These are phyloP conservation scores for Drosophila lini DNA, from an alignment of 1,140 invertebrate species.

Conservation along the genomic window DNA sequence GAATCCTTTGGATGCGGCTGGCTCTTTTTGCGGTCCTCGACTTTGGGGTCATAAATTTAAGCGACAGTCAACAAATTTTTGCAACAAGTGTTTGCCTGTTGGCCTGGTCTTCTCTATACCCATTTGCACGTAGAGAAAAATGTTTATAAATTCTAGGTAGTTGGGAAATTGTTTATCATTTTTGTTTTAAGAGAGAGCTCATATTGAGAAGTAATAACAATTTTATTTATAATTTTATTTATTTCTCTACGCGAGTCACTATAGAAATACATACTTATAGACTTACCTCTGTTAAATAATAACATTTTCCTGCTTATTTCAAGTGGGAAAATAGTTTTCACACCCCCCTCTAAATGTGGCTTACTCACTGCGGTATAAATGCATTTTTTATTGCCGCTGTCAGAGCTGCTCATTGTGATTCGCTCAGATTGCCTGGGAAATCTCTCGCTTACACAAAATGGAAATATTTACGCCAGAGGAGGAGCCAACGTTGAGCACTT, in stretches of 20 bases:
- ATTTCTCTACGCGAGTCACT: too few relatives aligned
- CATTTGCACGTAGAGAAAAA: conserved; percentile 5
- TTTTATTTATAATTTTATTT: too few relatives aligned
- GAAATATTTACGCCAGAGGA: conserved; percentile 48
- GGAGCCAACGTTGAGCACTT: conserved; percentile 64
- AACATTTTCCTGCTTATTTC: background rate
- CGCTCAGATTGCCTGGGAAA: conserved; percentile 27
- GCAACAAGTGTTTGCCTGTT: conserved; percentile 80
- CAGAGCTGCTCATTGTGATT: conserved; percentile 29
- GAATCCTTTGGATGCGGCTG: conserved; percentile 29
- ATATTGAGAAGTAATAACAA: too few relatives aligned
- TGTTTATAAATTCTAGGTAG: background rate
- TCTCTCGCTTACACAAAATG: conserved; percentile 40
- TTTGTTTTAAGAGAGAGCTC: background rate
- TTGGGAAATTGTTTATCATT: background rate
- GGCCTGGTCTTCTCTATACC: conserved; percentile 12
- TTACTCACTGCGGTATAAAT: conserved; percentile 17
- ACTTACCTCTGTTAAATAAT: background rate
- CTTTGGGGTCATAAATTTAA: conserved; percentile 79
- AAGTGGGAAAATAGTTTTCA: conserved; percentile 31
- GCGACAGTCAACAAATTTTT: conserved; percentile 82
- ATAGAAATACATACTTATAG: background rate
- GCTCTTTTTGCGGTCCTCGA: conserved; percentile 29
- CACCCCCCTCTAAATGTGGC: background rate
- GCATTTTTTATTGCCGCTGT: conserved; percentile 46